These are phyloP conservation scores for Sakesphorus luctuosus DNA, from an alignment of 2,113 vertebrate species.

Conservation along the genomic window DNA sequence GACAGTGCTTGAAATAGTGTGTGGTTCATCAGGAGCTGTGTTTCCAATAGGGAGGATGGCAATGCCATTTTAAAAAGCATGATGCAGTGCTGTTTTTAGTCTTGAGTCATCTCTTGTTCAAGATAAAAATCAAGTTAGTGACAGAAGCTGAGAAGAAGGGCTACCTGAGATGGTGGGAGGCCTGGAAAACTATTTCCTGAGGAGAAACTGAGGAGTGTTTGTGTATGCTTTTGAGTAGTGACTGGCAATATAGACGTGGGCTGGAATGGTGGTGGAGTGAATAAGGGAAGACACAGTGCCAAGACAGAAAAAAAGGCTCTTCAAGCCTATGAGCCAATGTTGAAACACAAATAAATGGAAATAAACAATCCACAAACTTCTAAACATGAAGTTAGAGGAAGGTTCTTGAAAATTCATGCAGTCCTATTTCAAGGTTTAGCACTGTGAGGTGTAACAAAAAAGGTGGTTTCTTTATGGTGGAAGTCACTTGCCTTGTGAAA, in stretches of 20 bases:
- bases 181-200: background rate
- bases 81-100: background rate
- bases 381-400: background rate
- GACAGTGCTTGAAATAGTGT: background rate
- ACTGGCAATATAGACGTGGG: background rate
- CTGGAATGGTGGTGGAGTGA: background rate
- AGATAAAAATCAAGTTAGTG: background rate
- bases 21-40: background rate
- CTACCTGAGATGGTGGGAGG: background rate
- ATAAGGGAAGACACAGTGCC: background rate
- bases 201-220: background rate
- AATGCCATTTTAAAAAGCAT: background rate
- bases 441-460: background rate
- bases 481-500: background rate
- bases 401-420: background rate
- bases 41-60: background rate
- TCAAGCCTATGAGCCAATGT: background rate
- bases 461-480: background rate
- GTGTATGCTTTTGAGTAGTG: background rate
- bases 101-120: background rate
- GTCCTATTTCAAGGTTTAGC: background rate
- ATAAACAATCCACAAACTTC: background rate
- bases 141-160: background rate
- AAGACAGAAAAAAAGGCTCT: background rate
- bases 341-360: background rate